Evolutionary conservation across 2,888 invertebrate genomes (phyloP).

Genomic region (Pseudococcus longispinus): DNA sequence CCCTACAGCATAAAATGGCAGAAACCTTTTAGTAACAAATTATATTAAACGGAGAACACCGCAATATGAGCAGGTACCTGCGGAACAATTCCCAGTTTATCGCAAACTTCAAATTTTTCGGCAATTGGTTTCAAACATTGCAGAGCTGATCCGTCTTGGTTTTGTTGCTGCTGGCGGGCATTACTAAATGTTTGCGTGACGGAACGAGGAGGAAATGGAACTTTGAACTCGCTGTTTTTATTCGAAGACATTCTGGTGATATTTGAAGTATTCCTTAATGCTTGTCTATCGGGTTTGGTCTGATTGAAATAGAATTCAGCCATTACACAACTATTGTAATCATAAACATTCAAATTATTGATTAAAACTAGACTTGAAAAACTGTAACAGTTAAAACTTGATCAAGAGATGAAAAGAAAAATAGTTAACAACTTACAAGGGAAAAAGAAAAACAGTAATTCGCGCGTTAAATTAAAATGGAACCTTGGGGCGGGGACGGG

Average conservation of each 20-base stretch:
- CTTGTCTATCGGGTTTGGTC: background rate
- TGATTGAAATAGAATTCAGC: constrained; percentile 12
- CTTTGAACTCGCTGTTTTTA: constrained; percentile 35
- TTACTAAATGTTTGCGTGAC: background rate
- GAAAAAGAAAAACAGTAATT: too few relatives aligned
- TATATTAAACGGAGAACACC: background rate
- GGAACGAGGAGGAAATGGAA: constrained; percentile 35
- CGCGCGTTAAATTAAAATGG: too few relatives aligned
- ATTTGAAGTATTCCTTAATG: background rate
- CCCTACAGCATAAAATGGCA: background rate
- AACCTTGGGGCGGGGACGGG: too few relatives aligned
- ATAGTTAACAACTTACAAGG: too few relatives aligned
- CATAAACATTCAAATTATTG: background rate
- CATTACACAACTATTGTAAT: background rate
- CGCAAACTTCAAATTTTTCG: constrained; percentile 1
- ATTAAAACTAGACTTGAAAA: constrained; percentile 91
- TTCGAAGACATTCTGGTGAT: background rate
- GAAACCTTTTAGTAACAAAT: background rate
- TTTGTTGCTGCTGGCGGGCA: background rate
- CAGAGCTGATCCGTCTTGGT: background rate
- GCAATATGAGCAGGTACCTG: background rate
- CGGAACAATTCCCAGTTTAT: background rate
- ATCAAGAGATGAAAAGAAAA: too few relatives aligned
- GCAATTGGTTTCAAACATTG: background rate
- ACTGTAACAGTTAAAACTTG: constrained; percentile 64